These are phyloP conservation scores for Desmophyllum pertusum DNA, from an alignment of 92 coral and sea anemone genomes.

Conservation along the genomic window DNA sequence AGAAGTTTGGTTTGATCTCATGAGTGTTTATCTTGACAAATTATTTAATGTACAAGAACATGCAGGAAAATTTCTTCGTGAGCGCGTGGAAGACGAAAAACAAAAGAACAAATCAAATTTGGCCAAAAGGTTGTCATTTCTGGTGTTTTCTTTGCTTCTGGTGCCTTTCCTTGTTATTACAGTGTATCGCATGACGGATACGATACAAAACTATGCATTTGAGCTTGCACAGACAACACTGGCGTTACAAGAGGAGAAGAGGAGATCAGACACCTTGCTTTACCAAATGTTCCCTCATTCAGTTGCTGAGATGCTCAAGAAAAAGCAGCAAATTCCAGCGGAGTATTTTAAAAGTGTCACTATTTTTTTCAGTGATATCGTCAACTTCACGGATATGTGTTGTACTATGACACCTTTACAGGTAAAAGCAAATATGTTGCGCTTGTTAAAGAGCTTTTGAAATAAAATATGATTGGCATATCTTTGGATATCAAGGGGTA, in stretches of 20 bases:
- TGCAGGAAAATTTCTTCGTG: conserved; percentile 34
- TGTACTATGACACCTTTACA: conserved; percentile 39
- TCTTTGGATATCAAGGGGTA: no score
- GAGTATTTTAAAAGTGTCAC: conserved; percentile 74
- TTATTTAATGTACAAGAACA: conserved; percentile 50
- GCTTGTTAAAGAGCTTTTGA: no score
- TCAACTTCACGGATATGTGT: conserved; percentile 59
- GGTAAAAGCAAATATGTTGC: background rate
- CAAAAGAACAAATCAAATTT: background rate
- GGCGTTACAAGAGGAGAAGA: conserved; percentile 31
- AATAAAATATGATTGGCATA: no score
- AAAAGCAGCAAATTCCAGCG: conserved; percentile 60
- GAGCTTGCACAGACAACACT: conserved; percentile 34
- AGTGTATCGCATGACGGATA: conserved; percentile 52
- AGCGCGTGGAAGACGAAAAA: background rate
- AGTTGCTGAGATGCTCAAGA: conserved; percentile 71
- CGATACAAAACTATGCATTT: conserved; percentile 71
- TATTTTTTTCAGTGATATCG: conserved; percentile 78
- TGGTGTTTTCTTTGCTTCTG: conserved; percentile 40
- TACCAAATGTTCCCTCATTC: conserved; percentile 79
- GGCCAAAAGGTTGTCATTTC: conserved; percentile 25
- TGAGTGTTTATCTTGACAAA: conserved; percentile 61
- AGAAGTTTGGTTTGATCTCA: conserved; percentile 51
- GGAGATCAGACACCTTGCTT: conserved; percentile 55
- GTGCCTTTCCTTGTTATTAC: conserved; percentile 58